Evolutionary conservation across 2,797 vertebrate species (phyloP), one percentile per base, ranked within the genome.

Genomic region (Xyrichtys novacula): DNA sequence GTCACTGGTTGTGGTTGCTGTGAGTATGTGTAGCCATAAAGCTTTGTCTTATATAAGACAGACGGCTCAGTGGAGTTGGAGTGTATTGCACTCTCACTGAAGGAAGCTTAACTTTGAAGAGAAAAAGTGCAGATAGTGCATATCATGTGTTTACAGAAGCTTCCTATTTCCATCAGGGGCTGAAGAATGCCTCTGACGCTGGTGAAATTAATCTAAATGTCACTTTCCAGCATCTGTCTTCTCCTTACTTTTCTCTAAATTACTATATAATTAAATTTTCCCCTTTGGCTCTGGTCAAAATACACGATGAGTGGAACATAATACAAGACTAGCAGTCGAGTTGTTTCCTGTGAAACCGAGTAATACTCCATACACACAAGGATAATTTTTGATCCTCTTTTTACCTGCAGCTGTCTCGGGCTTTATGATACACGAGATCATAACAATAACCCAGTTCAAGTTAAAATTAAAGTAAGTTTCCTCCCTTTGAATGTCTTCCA

Each of bases 131-230:
- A 72, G 74, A 85, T 53, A 64, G 53, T 69, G 78, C 46, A 53
- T 86, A 90, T 88, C 86, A 67, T 28, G 67, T 81, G 82, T 60
- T 84, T 87, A 66, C 73, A 85, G 74, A 69, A 63, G 81, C 73
- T 90, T 91, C 83, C 82, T 84, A 69, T 75, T 86, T 77, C 73
- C 67, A 57, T 72, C 47, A 65, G 63, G n/a, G 23, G 76, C 34
- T 66, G 53, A 46, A 78, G 69, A 63, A 75, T 26, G 58, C 71
- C 65, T 84, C 57, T 67, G 57, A 75, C 74, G 65, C 71, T 29
- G 44, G 60, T 73, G 55, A 74, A 78, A 87, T 88, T 67, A 39
- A 90, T 91, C 71, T 53, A 75, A 90, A 84, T 61, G 71, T 85
- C 80, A 81, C 74, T 81, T 81, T 68, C 46, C 65, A 65, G 71